These are phyloP conservation scores for Laspeyria flexula DNA, from an alignment of 2,888 invertebrate genomes.

Conservation along the genomic window DNA sequence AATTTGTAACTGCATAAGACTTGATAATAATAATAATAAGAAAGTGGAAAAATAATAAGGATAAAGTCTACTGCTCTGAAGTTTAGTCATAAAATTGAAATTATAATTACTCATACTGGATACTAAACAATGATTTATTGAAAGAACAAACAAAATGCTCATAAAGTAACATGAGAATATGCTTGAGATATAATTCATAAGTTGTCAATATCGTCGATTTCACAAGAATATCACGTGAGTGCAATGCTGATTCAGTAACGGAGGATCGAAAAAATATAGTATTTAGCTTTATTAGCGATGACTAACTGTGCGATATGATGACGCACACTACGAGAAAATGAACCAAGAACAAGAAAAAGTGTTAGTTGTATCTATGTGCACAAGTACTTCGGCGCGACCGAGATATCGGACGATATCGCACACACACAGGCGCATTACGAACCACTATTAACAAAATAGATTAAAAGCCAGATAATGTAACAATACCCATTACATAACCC, in stretches of 20 bases:
- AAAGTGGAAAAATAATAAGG: no score
- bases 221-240: constrained; percentile 21
- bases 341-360: constrained; percentile 28
- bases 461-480: constrained; percentile 14
- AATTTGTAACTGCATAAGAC: no score
- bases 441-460: constrained; percentile 15
- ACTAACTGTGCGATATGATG: constrained; percentile 36
- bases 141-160: neutral
- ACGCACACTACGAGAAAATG: constrained; percentile 35
- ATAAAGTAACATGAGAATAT: neutral
- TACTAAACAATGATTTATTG: neutral
- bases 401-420: constrained; percentile 4
- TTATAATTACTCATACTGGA: neutral
- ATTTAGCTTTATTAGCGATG: constrained; percentile 40
- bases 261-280: constrained; percentile 33
- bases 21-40: no score
- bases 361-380: constrained; percentile 17
- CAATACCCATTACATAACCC: constrained; percentile 15
- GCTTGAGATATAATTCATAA: neutral
- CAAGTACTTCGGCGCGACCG: constrained; percentile 10
- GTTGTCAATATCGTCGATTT: constrained; percentile 7
- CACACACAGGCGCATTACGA: neutral
- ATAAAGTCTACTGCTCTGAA: neutral
- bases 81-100: neutral
- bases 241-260: constrained; percentile 41